Conservation (phyloP, 2,888 invertebrate genomes). For the Petrophora chlorosata region DNA sequence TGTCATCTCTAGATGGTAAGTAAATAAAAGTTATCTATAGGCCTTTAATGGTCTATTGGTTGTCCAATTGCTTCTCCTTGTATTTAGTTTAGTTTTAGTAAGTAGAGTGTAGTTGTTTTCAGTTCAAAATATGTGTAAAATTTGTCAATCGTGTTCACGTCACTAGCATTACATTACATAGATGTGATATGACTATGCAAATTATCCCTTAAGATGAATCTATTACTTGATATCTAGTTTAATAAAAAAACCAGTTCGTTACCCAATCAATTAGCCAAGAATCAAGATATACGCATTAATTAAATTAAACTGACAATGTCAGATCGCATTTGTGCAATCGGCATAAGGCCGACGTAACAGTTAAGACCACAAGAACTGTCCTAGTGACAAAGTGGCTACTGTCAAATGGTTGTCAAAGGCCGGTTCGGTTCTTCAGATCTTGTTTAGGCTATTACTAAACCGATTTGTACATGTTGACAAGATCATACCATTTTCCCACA, state of each 20-base stretch:
- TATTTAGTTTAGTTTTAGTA: background rate
- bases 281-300: slow-evolving; percentile 42
- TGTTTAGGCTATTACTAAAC: background rate
- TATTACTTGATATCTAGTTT: slow-evolving; percentile 23
- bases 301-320: slow-evolving; percentile 49
- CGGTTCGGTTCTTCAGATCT: slow-evolving; percentile 2
- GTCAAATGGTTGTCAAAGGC: slow-evolving; percentile 24
- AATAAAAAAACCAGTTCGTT: slow-evolving; percentile 13
- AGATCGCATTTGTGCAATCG: slow-evolving; percentile 45
- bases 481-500: background rate
- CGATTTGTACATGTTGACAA: background rate
- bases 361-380: slow-evolving; percentile 40
- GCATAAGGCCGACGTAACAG: slow-evolving; percentile 45
- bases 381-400: slow-evolving; percentile 33
- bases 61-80: too few species aligned
- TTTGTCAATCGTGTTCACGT: background rate
- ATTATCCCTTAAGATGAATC: slow-evolving; percentile 28
- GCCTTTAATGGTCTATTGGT: too few species aligned
- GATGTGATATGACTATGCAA: slow-evolving; percentile 28
- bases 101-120: too few species aligned
- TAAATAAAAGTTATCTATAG: too few species aligned
- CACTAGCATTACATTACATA: slow-evolving; percentile 13
- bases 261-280: slow-evolving; percentile 50
- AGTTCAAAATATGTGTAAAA: too few species aligned
- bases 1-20: too few species aligned